Evolutionary conservation across 2,797 vertebrate species (phyloP), one percentile per base, ranked within the genome.

Genomic region (Pempheris klunzingeri): DNA sequence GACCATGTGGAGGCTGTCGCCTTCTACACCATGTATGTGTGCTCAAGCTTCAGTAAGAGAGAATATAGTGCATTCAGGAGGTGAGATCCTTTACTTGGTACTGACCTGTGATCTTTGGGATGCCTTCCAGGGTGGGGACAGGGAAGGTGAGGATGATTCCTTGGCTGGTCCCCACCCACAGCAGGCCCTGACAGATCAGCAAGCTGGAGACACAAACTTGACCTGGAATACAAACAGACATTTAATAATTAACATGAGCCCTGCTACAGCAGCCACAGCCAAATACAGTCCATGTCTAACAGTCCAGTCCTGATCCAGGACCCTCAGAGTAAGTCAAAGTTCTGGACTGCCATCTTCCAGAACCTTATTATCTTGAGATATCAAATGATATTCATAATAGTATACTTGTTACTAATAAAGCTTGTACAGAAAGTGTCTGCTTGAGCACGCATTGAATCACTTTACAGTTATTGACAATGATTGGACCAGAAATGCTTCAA

Each of bases 101-200:
- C 81, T 87, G 75, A 98, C 97, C 97, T 34, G 96, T 98, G 93
- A 99, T 97, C 91, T 97, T 99, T 2, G 97, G 97, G 83, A 99
- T 98, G 7, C 97, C 97, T 74, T 98, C 97, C 76, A 98, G 86
- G 55, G 95, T 96, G 2, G 97, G 96, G 41, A 98, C 95, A 0
- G 97, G 96, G 81, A 98, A 91, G 26, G 97, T 90, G 69, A 99
- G 92, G 1, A 98, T 93, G 88, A 96, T 88, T 7, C 97, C 97
- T 85, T 96, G 95, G 71, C 95, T 95, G 0, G 97, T 99, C 47
- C 97, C 97, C 54, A 98, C 96, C 97, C 97, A 99, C 60, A 98
- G 94, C 4, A 96, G 94, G 4, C 97, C 97, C 72, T 97, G 96
- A 88, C 95, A 97, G 83, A 97, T 95, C 71, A 98, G 94, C 41